Base-by-base conservation (phyloP, 2,888 invertebrate genomes). In the Lypha dubia region DNA sequence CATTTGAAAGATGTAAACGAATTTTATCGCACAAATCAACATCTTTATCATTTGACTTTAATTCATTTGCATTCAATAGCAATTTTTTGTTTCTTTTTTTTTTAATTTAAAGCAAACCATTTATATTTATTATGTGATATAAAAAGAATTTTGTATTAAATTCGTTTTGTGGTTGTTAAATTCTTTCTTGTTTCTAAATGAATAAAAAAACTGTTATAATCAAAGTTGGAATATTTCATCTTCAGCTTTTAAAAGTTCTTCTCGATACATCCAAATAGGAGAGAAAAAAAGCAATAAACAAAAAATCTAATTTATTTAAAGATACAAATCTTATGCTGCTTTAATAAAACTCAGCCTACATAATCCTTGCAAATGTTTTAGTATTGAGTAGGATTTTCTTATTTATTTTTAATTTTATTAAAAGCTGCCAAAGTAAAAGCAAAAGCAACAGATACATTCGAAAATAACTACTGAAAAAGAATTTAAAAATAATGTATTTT, bases 351-450 rank as follows among this genome's bases (percentile, higher is more conserved):
- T 67, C 67, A 46, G 84, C 84, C 84, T 79, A 81, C 81, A 46
- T 80, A 80, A 84, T 65, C 70, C 76, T 71, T 84, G 79, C 41
- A 75, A 84, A 80, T 80, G 62, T 75, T 67, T 70, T 49, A 65
- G 70, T 68, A 80, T 76, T 76, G 80, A 84, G 81, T 81, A 70
- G 80, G 84, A 81, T 81, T 77, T 81, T 80, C 32, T 81, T 81
- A 84, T 84, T 81, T 84, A 84, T 81, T 84, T 81, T 77, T 84
- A 81, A 84, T 84, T 84, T 84, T 77, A 77, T 84, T 84, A 84
- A 84, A 84, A 84, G 84, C 81, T 77, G 73, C 73, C 81, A 84
- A 84, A 71, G 60, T 24, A 35, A 83, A 28, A 62, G 24, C 73
- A 44, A 17, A 53, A 58, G 58, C 58, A 13, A 76, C 79, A 80